Base-by-base conservation (phyloP, 1,140 invertebrate genomes). In the Tribolium madens region DNA sequence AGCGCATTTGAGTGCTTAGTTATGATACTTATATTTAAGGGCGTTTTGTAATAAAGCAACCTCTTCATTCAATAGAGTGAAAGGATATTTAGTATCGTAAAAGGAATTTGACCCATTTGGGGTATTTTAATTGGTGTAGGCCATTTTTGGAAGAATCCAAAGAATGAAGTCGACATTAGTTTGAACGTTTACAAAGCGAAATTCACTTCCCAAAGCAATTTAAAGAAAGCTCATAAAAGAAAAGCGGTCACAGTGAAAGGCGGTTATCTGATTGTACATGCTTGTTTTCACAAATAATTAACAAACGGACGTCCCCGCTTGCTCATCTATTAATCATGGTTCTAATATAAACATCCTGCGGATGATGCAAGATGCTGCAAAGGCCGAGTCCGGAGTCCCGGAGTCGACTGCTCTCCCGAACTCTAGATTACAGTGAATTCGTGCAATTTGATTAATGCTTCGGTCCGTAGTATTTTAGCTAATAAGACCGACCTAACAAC, bases 371-470 rank as follows among this genome's bases (percentile, higher is more conserved):
- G 78, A 79, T 79, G 78, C 60, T 79, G 78, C 78, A 71, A 64
- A 36, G 57, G 57, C 57, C 57, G 57, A 64, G n/a, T 64, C 57
- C 26, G 57, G 57, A 64, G 57, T 14, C 57, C 57, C 76, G 72
- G 76, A 64, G 57, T 36, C 57, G 57, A 64, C 57, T 64, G 57
- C 57, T 64, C 26, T 64, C 21, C 57, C 74, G 77, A 78, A 80
- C 73, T 73, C 26, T 73, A 80, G 79, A 80, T 78, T 80, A 80
- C 79, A 78, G 78, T 76, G 79, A 78, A 80, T 79, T 71, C 73
- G 69, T 71, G 70, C 76, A 76, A 79, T 79, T 79, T 80, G 76
- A 80, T 80, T 80, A 80, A 80, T 80, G 76, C 52, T 76, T 14
- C 72, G 57, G 36, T 69, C 69, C 52, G 48, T 73, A 72, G 13